Evolutionary conservation across 2,888 invertebrate species (phyloP), one percentile per base, ranked within the genome.

Genomic region (Trichogramma evanescens): DNA sequence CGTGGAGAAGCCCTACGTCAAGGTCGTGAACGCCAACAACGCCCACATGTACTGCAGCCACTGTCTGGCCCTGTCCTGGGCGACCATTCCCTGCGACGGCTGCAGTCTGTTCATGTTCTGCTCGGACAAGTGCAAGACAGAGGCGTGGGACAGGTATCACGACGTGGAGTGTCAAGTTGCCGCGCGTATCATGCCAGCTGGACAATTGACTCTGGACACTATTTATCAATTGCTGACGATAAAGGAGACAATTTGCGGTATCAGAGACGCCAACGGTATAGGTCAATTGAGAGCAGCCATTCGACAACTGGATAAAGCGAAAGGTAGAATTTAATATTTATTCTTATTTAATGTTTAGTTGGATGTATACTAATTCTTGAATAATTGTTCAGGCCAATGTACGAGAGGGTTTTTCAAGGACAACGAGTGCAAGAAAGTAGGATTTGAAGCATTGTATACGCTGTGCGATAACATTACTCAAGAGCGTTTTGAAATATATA

Each of bases 1-100:
- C 1, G 80, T 88, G 52, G 95, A 95, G 76, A 81, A 86, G 58
- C 89, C 93, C 0, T 93, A 86, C 72, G 81, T 84, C 39, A 80
- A 83, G 3, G 78, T 86, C 1, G 72, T 89, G 26, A 71, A 84
- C 40, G 81, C 82, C 48, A 74, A 81, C 6, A 81, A 82, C 66
- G 76, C 78, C 58, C 73, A 81, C 43, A 83, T 81, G 38, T 83
- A 85, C 71, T 93, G 93, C 71, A 84, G 84, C 68, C 79, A 86
- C 65, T 93, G 93, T 71, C 78, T 88, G 56, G 80, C 82, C 43
- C 77, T 83, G 60, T 80, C 79, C 65, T 78, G 82, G 68, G 82
- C 83, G 63, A 80, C 86, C 54, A 75, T 86, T 53, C 88, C 89
- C 2, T 90, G 89, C 71, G 69, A 80, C 3, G 69, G 71, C 57